Conservation (phyloP, 1,140 invertebrate species). For the Eurosta solidaginis region DNA sequence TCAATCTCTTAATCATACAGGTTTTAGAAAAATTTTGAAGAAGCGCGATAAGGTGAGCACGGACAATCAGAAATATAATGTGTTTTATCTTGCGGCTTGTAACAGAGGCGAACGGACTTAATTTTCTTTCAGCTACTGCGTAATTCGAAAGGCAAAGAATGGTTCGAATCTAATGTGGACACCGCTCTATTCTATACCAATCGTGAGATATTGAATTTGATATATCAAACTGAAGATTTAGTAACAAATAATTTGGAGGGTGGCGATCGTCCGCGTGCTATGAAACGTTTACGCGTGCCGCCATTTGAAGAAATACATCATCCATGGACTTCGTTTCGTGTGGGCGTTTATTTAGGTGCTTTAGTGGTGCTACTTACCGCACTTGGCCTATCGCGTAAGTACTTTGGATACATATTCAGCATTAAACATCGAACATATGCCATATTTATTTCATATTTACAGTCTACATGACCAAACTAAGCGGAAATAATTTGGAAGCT, state of each 20-base stretch:
- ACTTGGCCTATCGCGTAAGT: slow-evolving; percentile 63
- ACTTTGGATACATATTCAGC: background rate
- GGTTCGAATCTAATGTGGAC: slow-evolving; percentile 11
- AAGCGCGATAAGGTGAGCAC: slow-evolving; percentile 88
- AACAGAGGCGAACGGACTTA: too few species aligned
- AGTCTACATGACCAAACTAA: background rate
- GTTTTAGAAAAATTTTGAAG: slow-evolving; percentile 98
- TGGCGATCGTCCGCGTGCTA: slow-evolving; percentile 72
- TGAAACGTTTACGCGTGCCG: slow-evolving; percentile 74
- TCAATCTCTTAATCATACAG: slow-evolving; percentile 95
- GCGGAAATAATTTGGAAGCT: background rate
- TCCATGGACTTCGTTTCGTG: slow-evolving; percentile 68
- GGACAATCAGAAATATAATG: background rate
- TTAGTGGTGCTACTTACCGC: slow-evolving; percentile 67
- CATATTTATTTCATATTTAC: background rate
- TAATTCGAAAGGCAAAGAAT: slow-evolving; percentile 13
- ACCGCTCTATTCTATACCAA: slow-evolving; percentile 29
- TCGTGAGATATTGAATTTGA: slow-evolving; percentile 55
- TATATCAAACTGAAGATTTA: slow-evolving; percentile 70
- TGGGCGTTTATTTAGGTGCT: slow-evolving; percentile 69
- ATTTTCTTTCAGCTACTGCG: slow-evolving; percentile 14
- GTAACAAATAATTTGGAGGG: slow-evolving; percentile 71
- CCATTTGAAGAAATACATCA: slow-evolving; percentile 71
- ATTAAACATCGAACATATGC: background rate
- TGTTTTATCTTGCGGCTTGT: too few species aligned